Percentiles rank a stretch among this genome's conserved stretches.
phyloP scores from a whole-genome alignment of 2,113 vertebrate species.

The Glaucidium brasilianum region DNA sequence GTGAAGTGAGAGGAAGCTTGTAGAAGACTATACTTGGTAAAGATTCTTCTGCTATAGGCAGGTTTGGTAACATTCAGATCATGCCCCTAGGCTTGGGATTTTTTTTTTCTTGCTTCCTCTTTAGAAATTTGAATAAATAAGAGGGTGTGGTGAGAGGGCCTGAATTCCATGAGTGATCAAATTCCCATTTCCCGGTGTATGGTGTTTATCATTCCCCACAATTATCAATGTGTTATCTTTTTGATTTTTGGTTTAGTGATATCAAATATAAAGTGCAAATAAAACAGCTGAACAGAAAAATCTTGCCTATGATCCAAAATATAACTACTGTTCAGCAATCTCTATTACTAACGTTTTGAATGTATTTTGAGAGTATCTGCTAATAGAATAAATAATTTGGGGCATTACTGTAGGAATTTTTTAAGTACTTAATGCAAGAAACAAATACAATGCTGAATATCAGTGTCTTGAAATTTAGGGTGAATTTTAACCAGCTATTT shows the following conservation, averaged over 20 bases:
- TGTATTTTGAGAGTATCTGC: neutral
- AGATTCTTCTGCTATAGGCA: neutral
- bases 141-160: constrained; percentile 22
- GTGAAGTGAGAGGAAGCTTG: neutral
- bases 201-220: neutral
- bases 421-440: neutral
- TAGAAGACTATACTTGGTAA: neutral
- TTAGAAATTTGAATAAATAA: constrained; percentile 48
- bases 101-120: constrained; percentile 44
- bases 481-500: neutral
- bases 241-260: neutral
- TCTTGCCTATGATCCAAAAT: neutral
- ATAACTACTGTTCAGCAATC: neutral
- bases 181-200: neutral
- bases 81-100: constrained; percentile 22
- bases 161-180: constrained; percentile 23
- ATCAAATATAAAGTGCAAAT: neutral
- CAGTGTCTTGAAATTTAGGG: neutral
- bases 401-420: neutral
- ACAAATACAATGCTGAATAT: neutral
- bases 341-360: neutral
- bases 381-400: neutral
- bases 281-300: neutral
- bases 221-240: neutral
- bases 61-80: constrained; percentile 18